These are phyloP conservation scores for Cryptoblepharus egeriae DNA, from an alignment of 2,797 vertebrate species.

Conservation along the genomic window DNA sequence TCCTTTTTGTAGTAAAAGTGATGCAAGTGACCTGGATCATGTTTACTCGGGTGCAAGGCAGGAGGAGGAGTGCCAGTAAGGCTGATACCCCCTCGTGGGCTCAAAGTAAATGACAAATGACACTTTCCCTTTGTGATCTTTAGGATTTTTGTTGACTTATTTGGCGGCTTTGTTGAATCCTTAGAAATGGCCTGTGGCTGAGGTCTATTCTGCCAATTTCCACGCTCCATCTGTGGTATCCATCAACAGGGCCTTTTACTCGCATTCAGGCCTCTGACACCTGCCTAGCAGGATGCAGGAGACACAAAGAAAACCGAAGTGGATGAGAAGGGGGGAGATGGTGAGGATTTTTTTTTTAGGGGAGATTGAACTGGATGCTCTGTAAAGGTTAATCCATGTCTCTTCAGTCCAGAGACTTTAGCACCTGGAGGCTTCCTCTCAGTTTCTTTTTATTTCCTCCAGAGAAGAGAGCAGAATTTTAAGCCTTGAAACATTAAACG, in stretches of 20 bases:
- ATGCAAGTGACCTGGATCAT: slow-evolving; percentile 81
- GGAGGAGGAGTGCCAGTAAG: slow-evolving; percentile 72
- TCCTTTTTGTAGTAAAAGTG: slow-evolving; percentile 53
- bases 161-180: slow-evolving; percentile 91
- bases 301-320: slow-evolving; percentile 83
- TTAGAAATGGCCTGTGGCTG: slow-evolving; percentile 89
- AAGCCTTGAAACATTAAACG: neutral
- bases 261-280: slow-evolving; percentile 94
- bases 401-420: slow-evolving; percentile 83
- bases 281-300: slow-evolving; percentile 92
- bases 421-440: slow-evolving; percentile 86
- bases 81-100: slow-evolving; percentile 83
- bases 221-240: slow-evolving; percentile 99
- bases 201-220: slow-evolving; percentile 95
- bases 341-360: slow-evolving; percentile 58
- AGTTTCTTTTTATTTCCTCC: slow-evolving; percentile 55
- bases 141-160: slow-evolving; percentile 89
- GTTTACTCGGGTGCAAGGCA: slow-evolving; percentile 82
- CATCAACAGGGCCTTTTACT: slow-evolving; percentile 90
- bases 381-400: slow-evolving; percentile 89
- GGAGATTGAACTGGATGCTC: slow-evolving; percentile 78
- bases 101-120: slow-evolving; percentile 92
- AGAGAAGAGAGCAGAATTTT: slow-evolving; percentile 32
- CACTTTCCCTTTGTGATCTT: slow-evolving; percentile 96
- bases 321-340: slow-evolving; percentile 75